Conservation (phyloP, 2,797 vertebrate genomes). For the Melanotaenia maccullochi region DNA sequence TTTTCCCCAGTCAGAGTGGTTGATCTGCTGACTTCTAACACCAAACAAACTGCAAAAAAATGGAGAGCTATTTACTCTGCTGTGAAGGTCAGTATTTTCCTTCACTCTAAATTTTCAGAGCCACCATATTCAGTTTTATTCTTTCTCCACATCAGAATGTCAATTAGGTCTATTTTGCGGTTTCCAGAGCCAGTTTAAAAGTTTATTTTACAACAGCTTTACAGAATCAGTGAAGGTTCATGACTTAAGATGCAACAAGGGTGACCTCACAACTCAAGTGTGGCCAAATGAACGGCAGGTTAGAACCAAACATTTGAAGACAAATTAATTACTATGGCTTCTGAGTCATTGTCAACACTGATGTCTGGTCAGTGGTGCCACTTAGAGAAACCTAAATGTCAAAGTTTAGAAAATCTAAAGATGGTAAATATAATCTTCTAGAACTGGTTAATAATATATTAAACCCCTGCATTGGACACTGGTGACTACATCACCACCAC, state of each 20-base stretch:
- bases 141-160: conserved; percentile 6
- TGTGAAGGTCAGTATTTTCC: neutral
- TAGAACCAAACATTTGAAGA: neutral
- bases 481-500: neutral
- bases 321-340: neutral
- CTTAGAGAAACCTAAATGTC: too few relatives aligned
- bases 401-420: neutral
- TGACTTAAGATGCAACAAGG: neutral
- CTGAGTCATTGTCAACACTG: too few relatives aligned
- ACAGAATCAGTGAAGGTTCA: neutral
- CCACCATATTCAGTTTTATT: neutral
- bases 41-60: conserved; percentile 55
- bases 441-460: neutral
- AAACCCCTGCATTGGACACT: neutral
- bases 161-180: conserved; percentile 4
- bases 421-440: neutral
- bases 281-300: neutral
- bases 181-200: neutral
- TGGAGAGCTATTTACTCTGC: conserved; percentile 7
- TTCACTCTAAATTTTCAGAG: neutral
- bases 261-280: neutral
- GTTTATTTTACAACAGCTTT: neutral
- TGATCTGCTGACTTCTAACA: conserved; percentile 20
- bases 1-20: neutral
- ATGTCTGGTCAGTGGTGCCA: too few relatives aligned